Conservation (phyloP, 2,797 vertebrate genomes). For the Pampus argenteus region DNA sequence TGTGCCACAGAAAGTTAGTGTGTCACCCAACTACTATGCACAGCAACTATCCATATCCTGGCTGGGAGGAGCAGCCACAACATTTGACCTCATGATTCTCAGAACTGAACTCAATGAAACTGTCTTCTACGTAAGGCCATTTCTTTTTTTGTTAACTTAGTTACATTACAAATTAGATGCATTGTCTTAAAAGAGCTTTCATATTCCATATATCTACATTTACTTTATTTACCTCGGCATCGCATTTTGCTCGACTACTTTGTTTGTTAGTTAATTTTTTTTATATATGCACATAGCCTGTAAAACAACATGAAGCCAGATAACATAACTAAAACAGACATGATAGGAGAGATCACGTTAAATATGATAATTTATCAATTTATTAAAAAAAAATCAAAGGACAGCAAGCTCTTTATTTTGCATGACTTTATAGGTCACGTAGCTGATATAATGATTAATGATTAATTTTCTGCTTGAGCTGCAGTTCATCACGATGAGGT, state of each 20-base stretch:
- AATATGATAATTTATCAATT: no score
- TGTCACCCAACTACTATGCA: conserved; percentile 38
- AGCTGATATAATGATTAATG: not conserved
- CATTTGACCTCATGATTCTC: conserved; percentile 82
- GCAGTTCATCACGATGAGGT: no score
- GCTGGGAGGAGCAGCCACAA: conserved; percentile 67
- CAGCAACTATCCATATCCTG: conserved; percentile 81
- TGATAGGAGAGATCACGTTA: no score
- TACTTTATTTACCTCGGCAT: not conserved
- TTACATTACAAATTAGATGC: not conserved
- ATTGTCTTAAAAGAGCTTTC: not conserved
- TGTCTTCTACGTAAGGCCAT: conserved; percentile 79
- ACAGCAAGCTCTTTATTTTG: not conserved
- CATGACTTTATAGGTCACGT: not conserved
- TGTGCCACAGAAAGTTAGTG: conserved; percentile 72
- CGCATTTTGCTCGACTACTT: not conserved
- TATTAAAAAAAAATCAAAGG: no score
- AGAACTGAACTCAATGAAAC: conserved; percentile 80
- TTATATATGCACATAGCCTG: no score
- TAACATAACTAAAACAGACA: no score
- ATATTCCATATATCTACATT: no score
- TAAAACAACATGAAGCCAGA: no score
- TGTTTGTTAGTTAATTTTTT: no score
- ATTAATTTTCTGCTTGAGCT: conserved; percentile 16
- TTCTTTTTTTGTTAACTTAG: not conserved